phyloP scores from a whole-genome alignment of 1,140 invertebrate genomes.

The Papilio polyxenes region DNA sequence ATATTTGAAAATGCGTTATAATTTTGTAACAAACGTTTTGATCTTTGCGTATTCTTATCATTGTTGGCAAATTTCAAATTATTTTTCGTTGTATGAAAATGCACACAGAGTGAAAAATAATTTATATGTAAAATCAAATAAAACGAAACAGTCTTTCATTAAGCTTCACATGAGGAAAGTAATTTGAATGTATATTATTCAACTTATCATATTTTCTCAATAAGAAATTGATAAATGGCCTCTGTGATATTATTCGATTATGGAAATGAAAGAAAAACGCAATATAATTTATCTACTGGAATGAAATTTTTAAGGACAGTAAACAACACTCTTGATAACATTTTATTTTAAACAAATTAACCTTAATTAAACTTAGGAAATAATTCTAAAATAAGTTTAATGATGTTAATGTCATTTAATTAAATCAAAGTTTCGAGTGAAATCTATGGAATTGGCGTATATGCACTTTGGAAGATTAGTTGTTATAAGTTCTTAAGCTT shows the following conservation, averaged over 20 bases:
- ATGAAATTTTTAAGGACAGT: background rate
- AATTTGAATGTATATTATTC: background rate
- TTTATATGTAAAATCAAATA: background rate
- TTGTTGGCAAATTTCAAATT: no score
- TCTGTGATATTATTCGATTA: constrained; percentile 26
- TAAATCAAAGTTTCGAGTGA: no score
- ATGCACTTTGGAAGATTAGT: no score
- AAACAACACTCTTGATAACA: background rate
- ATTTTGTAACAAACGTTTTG: no score
- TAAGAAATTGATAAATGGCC: constrained; percentile 25
- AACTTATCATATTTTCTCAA: constrained; percentile 23
- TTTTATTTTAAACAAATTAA: background rate
- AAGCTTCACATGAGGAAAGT: background rate
- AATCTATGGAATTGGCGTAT: no score
- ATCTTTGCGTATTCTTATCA: no score
- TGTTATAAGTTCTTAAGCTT: no score
- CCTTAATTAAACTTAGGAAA: no score
- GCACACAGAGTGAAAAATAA: no score
- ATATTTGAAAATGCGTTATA: background rate
- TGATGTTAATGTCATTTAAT: no score
- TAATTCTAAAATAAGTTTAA: no score
- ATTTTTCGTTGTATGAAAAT: no score
- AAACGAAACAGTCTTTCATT: background rate
- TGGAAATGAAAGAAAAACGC: constrained; percentile 22
- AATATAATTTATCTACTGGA: background rate